Evolutionary conservation across 1,140 invertebrate species (phyloP), one percentile per base, ranked within the genome.

Genomic region (Popillia japonica): DNA sequence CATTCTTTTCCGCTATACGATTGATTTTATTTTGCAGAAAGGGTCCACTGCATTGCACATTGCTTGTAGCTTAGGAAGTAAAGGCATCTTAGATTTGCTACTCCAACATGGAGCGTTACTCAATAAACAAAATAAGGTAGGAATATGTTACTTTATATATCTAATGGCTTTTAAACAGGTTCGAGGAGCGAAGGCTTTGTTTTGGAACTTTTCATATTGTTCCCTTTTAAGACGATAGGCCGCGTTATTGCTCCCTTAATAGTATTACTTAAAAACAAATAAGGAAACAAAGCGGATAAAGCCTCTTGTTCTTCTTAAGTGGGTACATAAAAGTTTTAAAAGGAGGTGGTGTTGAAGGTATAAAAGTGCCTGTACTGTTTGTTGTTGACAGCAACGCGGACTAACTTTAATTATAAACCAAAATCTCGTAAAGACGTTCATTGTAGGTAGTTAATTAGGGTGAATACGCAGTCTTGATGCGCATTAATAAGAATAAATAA

Each of bases 11-110:
- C 0, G 0, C 9, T 27, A 17, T 2, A 20, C 23, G 2, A 27
- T n/a, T 0, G 44, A 14, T 11, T 14, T 72, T n/a, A 11, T 27
- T 10, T 86, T 86, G 20, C 84, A 95, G 94, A 91, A 90, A 85
- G 93, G 93, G 10, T 90, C 91, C 78, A 94, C 93, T 10, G 89
- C 93, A 0, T 86, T 95, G 20, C 94, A 96, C 83, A 89, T 95
- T 82, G 93, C 94, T 10, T 92, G 92, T 68, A 92, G 90, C 77
- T 89, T 92, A 79, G 94, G 94, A 23, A 93, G 94, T 82, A 89
- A 90, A 77, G 92, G 94, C 40, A 93, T 94, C 74, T 88, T 94
- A 22, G 91, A 93, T 80, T 89, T 90, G 61, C 87, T 96, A 20
- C 87, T 95, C 7, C 90, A 92, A 79, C 90, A 91, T 59, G 91